Percentiles rank a stretch among this genome's conserved stretches.
These are phyloP conservation scores for Cyprinodon tularosa DNA, from an alignment of 2,113 vertebrate genomes.

Conservation along the genomic window DNA sequence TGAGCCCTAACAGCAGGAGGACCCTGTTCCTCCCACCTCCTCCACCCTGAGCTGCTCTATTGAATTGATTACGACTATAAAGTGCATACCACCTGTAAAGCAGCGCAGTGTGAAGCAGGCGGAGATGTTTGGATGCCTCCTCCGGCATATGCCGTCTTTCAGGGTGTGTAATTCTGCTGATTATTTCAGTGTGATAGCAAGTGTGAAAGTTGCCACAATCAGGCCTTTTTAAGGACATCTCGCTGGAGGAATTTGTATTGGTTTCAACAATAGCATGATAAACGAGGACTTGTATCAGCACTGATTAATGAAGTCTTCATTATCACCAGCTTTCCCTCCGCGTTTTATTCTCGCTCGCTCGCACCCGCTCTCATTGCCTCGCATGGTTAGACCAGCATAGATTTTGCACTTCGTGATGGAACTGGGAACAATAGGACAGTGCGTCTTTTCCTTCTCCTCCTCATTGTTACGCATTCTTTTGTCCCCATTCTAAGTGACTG, in stretches of 20 bases:
- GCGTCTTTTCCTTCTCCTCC: conserved; percentile 42
- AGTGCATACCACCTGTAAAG: conserved; percentile 20
- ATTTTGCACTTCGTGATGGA: conserved; percentile 57
- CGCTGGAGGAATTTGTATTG: conserved; percentile 43
- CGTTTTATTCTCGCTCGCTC: conserved; percentile 47
- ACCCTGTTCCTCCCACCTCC: conserved; percentile 1
- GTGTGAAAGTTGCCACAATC: conserved; percentile 50
- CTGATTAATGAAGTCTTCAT: conserved; percentile 77
- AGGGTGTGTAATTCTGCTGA: neutral
- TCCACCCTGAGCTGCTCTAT: conserved; percentile 7
- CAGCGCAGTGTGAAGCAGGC: neutral
- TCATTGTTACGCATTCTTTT: conserved; percentile 50
- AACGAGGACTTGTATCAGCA: conserved; percentile 53
- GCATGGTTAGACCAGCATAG: conserved; percentile 45
- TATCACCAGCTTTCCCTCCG: conserved; percentile 62
- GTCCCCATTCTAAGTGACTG: conserved; percentile 50
- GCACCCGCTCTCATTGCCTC: conserved; percentile 56
- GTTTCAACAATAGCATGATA: conserved; percentile 63
- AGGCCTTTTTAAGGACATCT: conserved; percentile 56
- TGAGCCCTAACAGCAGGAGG: conserved; percentile 35
- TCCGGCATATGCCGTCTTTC: neutral
- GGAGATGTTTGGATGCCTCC: conserved; percentile 2
- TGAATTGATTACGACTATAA: conserved; percentile 38
- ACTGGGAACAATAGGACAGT: conserved; percentile 47
- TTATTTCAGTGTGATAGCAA: conserved; percentile 22